These are phyloP conservation scores for Pogoniulus pusillus DNA, from an alignment of 2,797 vertebrate species.

Conservation along the genomic window DNA sequence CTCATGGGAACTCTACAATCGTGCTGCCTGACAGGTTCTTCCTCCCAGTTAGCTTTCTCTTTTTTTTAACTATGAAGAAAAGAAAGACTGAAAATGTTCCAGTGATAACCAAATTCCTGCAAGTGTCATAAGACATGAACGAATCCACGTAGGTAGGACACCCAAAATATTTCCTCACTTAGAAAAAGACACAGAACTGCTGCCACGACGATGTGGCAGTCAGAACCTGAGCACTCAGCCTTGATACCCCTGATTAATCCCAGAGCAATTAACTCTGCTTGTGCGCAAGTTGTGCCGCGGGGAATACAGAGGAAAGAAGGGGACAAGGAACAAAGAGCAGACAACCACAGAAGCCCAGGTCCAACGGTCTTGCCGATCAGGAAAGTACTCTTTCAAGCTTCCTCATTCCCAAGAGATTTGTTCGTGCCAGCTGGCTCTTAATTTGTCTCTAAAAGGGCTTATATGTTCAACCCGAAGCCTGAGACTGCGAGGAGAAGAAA, in stretches of 20 bases:
- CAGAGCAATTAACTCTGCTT: not conserved
- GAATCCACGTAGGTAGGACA: not conserved
- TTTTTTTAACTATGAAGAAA: not conserved
- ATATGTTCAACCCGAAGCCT: fast-evolving
- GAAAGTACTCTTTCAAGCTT: not conserved
- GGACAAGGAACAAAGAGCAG: not conserved
- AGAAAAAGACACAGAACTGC: not conserved
- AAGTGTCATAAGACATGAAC: not conserved
- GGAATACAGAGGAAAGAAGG: not conserved
- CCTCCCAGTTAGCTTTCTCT: not conserved
- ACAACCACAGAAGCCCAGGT: not conserved
- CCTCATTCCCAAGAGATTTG: not conserved
- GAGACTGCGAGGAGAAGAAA: not conserved
- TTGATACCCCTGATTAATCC: not conserved
- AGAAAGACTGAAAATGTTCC: not conserved
- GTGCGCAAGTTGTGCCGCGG: fast-evolving
- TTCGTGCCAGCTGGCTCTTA: not conserved
- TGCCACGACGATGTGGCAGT: fast-evolving
- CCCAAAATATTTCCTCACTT: not conserved
- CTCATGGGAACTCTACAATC: not conserved
- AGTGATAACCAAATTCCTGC: not conserved
- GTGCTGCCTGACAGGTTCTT: not conserved
- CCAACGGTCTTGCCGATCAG: not conserved
- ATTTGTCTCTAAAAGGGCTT: not conserved
- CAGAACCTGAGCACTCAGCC: not conserved